These are phyloP conservation scores for Orthosia incerta DNA, from an alignment of 2,888 invertebrate genomes.

Conservation along the genomic window DNA sequence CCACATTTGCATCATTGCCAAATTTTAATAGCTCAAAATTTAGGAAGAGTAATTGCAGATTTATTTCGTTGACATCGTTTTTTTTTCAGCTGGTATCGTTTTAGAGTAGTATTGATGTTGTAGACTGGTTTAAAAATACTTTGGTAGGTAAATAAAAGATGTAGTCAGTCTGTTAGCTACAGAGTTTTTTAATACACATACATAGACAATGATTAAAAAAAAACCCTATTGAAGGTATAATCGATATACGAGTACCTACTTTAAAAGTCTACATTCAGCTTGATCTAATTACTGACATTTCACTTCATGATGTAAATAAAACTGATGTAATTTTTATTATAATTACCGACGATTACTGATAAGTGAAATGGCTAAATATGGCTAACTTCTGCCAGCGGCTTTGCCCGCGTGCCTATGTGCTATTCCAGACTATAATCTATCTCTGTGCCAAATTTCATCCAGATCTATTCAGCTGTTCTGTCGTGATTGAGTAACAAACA, in stretches of 20 bases:
- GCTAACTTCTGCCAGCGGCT: not conserved
- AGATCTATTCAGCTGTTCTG: no score
- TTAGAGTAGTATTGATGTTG: slow-evolving; percentile 19
- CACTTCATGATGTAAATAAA: no score
- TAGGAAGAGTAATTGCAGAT: slow-evolving; percentile 63
- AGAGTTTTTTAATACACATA: not conserved
- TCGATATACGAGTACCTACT: no score
- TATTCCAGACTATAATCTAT: no score
- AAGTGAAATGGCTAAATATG: not conserved
- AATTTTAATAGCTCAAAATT: slow-evolving; percentile 74
- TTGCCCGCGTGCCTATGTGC: no score
- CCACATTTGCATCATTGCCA: slow-evolving; percentile 81
- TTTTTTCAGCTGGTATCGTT: slow-evolving; percentile 45
- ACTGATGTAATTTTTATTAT: not conserved
- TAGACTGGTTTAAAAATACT: slow-evolving; percentile 16
- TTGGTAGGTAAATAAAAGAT: slow-evolving; percentile 1
- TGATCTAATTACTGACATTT: not conserved
- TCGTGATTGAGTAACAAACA: no score
- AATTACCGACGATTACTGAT: no score
- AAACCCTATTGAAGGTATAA: not conserved
- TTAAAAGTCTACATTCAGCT: not conserved
- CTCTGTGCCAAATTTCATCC: no score
- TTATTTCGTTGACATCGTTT: slow-evolving; percentile 66
- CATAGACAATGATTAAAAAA: not conserved
- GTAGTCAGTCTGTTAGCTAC: not conserved